Evolutionary conservation across 2,797 vertebrate species (phyloP).

Genomic region (Euphonia xanthogaster): DNA sequence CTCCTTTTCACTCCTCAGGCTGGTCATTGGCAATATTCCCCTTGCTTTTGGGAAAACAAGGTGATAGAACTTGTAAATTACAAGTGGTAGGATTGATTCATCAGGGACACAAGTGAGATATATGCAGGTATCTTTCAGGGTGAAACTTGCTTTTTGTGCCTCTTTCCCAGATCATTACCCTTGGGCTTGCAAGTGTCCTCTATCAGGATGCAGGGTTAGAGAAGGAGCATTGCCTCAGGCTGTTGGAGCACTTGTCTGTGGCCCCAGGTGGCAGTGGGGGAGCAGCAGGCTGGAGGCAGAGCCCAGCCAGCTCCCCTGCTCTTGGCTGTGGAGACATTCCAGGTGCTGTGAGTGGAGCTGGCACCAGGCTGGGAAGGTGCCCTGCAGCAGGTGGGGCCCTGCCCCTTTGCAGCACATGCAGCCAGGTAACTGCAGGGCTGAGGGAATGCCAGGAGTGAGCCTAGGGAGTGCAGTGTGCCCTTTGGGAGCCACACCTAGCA

Average conservation of each 20-base stretch:
- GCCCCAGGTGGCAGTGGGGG: background rate
- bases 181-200: background rate
- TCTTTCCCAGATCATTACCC: background rate
- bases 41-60: background rate
- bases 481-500: background rate
- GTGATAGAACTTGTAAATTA: background rate
- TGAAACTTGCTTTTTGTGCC: background rate
- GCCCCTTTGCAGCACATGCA: background rate
- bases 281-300: background rate
- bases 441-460: fast-evolving
- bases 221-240: background rate
- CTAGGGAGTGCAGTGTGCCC: fast-evolving
- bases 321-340: background rate
- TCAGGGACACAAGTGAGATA: background rate
- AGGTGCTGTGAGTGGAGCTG: background rate
- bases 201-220: background rate
- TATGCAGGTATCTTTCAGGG: background rate
- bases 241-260: background rate
- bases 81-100: fast-evolving
- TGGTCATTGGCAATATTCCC: background rate
- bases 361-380: too few relatives aligned
- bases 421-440: fast-evolving
- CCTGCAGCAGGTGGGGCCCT: too few relatives aligned
- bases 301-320: background rate
- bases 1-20: background rate